Percentiles rank a stretch among this genome's conserved stretches.
These are phyloP conservation scores for Calcarius lapponicus DNA, from an alignment of 2,797 vertebrate species.

Conservation along the genomic window DNA sequence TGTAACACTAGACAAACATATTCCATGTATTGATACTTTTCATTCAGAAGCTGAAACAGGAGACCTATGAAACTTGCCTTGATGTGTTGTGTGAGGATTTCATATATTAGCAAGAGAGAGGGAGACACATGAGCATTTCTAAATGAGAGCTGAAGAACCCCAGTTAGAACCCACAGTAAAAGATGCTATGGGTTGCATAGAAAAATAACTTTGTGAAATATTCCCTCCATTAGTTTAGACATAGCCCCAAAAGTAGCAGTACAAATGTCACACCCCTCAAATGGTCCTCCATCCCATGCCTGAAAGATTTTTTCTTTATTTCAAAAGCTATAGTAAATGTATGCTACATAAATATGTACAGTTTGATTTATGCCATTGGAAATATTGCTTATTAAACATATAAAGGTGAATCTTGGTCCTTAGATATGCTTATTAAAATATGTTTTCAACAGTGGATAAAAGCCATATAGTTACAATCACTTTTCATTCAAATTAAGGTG, in stretches of 20 bases:
- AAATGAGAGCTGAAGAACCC: slow-evolving; percentile 16
- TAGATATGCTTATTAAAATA: neutral
- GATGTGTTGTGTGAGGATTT: neutral
- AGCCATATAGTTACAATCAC: neutral
- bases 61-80: neutral
- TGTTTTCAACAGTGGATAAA: neutral
- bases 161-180: neutral
- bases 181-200: neutral
- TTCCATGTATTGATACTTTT: neutral
- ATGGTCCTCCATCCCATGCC: neutral
- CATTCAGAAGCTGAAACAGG: neutral
- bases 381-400: neutral
- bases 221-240: neutral
- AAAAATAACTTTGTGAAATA: neutral
- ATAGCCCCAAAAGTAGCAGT: neutral
- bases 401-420: neutral
- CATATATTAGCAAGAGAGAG: neutral
- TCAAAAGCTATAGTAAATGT: neutral
- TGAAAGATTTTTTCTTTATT: neutral
- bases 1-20: neutral
- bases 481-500: neutral
- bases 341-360: neutral
- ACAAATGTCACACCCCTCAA: neutral
- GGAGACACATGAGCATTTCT: neutral
- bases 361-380: neutral